Base-by-base conservation (phyloP, 2,113 vertebrate species). In the Anoura caudifer region DNA sequence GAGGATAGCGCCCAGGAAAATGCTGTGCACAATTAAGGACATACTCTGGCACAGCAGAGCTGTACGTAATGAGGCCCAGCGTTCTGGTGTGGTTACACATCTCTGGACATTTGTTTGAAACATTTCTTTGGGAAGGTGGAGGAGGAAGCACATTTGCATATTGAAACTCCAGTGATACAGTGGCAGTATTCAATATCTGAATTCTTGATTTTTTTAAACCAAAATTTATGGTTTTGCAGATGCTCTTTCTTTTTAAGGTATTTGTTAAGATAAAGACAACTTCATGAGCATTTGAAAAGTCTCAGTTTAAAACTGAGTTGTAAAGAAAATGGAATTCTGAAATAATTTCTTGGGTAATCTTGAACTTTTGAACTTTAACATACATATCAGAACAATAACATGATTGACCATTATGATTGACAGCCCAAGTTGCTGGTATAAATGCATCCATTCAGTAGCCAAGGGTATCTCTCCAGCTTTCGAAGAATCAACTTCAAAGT, bases 401-500 rank as follows among this genome's bases (percentile, higher is more conserved):
- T 15, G 15, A 65, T 43, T 83, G 91, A 65, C 65, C 10, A 77
- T 79, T 67, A 56, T 75, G 84, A 92, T 2, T 82, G 77, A 70
- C 9, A 61, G 47, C 4, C 4, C 38, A 33, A 47, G n/a, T 33
- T 94, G 50, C 67, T 94, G 26, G 33, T 85, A 47, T 24, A 69
- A 67, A 33, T 86, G 56, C 41, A 81, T 61, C 26, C 24, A 67
- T 76, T 69, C 41, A 63, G 54, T 31, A 76, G 72, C 11, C 50
- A 76, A 52, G 73, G 73, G 52, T 36, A 67, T 70, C 47, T 61
- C 83, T 70, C 56, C 38, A 82, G 56, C 24, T 92, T 73, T 88
- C 86, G 50, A 76, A 76, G 43, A 63, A 81, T 76, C 43, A 92
- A 70, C 75, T 90, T 92, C 79, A 82, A 81, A 88, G 87, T 82